These are phyloP conservation scores for Diglossa cyanea DNA, from an alignment of 2,797 vertebrate species.

Conservation along the genomic window DNA sequence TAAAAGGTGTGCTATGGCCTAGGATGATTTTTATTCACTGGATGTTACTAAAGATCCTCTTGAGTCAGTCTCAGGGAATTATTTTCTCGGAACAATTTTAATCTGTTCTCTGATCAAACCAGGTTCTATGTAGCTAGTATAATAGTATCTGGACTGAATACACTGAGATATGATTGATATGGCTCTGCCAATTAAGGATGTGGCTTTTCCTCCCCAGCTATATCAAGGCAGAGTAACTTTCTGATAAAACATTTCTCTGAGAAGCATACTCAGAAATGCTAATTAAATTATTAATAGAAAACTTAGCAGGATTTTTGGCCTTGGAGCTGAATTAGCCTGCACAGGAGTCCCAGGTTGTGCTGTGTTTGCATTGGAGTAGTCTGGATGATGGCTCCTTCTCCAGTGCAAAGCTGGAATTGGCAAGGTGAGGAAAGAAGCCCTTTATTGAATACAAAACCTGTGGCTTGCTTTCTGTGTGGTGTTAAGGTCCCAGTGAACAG, in stretches of 20 bases:
- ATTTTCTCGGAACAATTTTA: neutral
- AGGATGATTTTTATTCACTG: neutral
- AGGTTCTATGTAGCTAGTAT: neutral
- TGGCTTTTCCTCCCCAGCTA: neutral
- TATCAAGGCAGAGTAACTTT: neutral
- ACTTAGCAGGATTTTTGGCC: neutral
- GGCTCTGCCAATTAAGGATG: neutral
- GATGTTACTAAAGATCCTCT: neutral
- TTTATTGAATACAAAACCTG: neutral
- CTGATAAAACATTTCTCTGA: neutral
- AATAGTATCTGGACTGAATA: neutral
- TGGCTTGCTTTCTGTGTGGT: neutral
- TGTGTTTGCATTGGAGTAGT: neutral
- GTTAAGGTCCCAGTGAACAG: neutral
- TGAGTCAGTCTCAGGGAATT: neutral
- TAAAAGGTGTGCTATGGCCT: neutral
- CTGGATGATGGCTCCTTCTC: neutral
- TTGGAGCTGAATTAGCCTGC: neutral
- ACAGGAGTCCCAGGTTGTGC: neutral
- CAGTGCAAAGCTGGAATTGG: neutral
- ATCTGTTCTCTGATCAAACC: neutral
- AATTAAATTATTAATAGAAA: neutral
- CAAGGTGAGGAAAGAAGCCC: neutral
- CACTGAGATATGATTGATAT: neutral
- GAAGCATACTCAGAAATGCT: neutral